Evolutionary conservation across 1,140 invertebrate species (phyloP), one percentile per base, ranked within the genome.

Genomic region (Drosophila funebris): DNA sequence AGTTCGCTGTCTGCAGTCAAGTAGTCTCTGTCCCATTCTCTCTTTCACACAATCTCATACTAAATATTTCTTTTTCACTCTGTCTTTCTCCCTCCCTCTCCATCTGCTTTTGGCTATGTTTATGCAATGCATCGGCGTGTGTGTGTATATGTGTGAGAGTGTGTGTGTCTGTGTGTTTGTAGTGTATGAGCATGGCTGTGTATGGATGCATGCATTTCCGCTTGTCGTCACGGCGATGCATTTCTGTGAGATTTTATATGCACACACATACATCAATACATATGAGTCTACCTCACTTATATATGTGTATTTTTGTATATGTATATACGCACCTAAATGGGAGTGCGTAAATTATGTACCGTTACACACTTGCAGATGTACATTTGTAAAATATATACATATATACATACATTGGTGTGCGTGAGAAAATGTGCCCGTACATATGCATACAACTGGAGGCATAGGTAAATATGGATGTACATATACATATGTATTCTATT

Each of bases 151-250:
- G 29, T 46, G 50, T 52, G 27, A 16, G 11, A 31, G 56, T 50
- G 33, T 56, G 13, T 57, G 16, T 29, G 13, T 61, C 27, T 44
- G 48, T 50, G 20, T 16, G 11, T n/a, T n/a, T n/a, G n/a, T n/a
- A n/a, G 29, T 46, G 50, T 52, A 20, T 20, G 11, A 31, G 56
- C n/a, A n/a, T n/a, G n/a, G n/a, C n/a, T 37, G 56, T 54, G 31
- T 52, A 4, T 53, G n/a, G 18, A 27, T 57, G 61, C 66, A 77
- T 85, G 81, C 81, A 85, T 85, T 84, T 85, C 69, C 78, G 77
- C 60, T 81, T 70, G 67, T 72, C 68, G 62, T 66, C 63, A 73
- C 62, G 73, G 58, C 60, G 63, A 41, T 75, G 67, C 71, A 71
- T 36, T 66, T 61, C 71, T 76, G 33, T 76, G 66, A 36, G 64